Evolutionary conservation across 2,888 invertebrate genomes (phyloP), one percentile per base, ranked within the genome.

Genomic region (Pseudococcus viburni): DNA sequence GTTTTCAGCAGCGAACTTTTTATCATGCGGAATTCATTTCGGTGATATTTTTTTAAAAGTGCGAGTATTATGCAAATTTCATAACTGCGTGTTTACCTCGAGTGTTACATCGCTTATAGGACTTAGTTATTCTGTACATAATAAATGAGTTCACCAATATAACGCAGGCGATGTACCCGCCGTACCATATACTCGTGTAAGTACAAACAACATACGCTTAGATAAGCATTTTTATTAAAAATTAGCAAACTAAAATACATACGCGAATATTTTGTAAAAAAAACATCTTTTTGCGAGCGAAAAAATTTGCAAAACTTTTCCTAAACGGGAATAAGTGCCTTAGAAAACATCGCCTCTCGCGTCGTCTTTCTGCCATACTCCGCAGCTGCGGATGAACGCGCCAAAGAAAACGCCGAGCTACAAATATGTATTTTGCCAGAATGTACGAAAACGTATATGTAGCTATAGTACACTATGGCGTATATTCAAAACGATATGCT

Each of bases 161-260:
- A 83, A 46, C 80, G 46, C 80, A 19, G 26, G 26, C 80, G 11
- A 83, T 33, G 80, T 33, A 33, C 64, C 64, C 9, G 9, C 42
- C 42, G 0, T 33, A 33, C 42, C 42, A 42, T 42, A 42, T 64
- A 64, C 22, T 19, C 64, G 33, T 73, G 73, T 73, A 73, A 73
- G 73, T 73, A 73, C 73, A 73, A 12, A 73, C 26, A 73, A 73
- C 73, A 73, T 73, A 33, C 73, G 73, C 73, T 73, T 46, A 83
- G 80, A 83, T 83, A 83, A 83, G 80, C 80, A 46, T 83, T 83
- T 83, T 83, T 83, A 73, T 73, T 73, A 73, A 73, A 73, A 73
- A 73, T 73, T 73, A 73, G 73, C 73, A 33, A 73, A 73, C 73
- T 83, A 46, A 83, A 83, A 46, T 83, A 83, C 80, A 46, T 83